A percentile compares a stretch with the other conserved stretches of the same genome.
Evolutionary conservation across 2,888 invertebrate genomes (phyloP).

Genomic region (Alentia gelatinosa): DNA sequence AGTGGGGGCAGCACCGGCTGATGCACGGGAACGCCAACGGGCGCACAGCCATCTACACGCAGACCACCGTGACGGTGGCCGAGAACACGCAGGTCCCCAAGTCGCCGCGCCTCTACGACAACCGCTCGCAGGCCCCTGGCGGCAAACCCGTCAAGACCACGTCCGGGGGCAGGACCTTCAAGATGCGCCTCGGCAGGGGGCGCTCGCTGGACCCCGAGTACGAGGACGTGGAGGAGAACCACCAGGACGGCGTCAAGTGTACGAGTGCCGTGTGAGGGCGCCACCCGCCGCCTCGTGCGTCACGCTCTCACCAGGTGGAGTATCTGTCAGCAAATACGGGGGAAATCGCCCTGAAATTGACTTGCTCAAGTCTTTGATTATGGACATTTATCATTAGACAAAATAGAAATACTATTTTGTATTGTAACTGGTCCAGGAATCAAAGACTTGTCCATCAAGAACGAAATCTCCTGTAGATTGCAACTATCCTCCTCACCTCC

Average conservation of each 20-base stretch:
- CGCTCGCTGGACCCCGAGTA: background rate
- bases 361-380: no score
- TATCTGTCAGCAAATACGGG: no score
- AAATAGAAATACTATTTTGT: no score
- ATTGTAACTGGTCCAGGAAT: no score
- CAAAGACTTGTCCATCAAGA: no score
- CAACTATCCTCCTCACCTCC: no score
- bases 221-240: background rate
- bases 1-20: constrained; percentile 74
- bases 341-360: no score
- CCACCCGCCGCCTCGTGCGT: background rate
- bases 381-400: no score
- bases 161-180: constrained; percentile 35
- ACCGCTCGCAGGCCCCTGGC: constrained; percentile 55
- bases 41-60: constrained; percentile 56
- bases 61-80: constrained; percentile 61
- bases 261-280: constrained; percentile 31
- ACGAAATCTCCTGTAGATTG: no score
- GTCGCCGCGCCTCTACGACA: constrained; percentile 57
- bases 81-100: constrained; percentile 52
- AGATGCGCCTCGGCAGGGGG: background rate
- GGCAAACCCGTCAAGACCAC: constrained; percentile 3
- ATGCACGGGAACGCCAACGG: constrained; percentile 67
- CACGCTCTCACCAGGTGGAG: background rate
- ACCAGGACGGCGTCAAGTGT: background rate